phyloP scores from a whole-genome alignment of 2,888 invertebrate genomes.

The Drosophila subsilvestris region DNA sequence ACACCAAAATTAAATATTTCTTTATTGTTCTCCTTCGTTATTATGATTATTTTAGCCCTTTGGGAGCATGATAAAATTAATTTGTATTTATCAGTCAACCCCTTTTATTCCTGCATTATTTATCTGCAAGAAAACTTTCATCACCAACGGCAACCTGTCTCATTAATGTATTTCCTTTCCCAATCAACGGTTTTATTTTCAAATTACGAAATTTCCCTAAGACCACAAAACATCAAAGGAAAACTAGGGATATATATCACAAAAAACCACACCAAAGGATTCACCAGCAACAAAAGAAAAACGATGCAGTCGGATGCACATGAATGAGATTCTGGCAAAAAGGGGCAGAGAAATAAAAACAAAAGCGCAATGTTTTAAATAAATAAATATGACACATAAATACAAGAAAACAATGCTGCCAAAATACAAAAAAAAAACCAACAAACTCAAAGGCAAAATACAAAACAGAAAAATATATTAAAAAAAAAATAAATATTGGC shows the following conservation, averaged over 20 bases:
- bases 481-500: constrained; percentile 26
- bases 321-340: constrained; percentile 18
- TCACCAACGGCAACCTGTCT: no score
- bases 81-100: no score
- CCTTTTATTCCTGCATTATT: no score
- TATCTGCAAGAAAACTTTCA: no score
- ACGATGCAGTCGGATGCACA: constrained; percentile 24
- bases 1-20: no score
- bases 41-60: no score
- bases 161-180: not conserved
- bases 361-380: constrained; percentile 69
- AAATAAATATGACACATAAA: constrained; percentile 77
- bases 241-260: not conserved
- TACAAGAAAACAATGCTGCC: constrained; percentile 56
- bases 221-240: constrained; percentile 17
- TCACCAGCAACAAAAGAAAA: constrained; percentile 15
- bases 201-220: constrained; percentile 12
- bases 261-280: constrained; percentile 21
- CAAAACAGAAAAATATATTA: constrained; percentile 3
- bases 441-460: constrained; percentile 22
- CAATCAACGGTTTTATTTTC: not conserved
- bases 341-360: constrained; percentile 31
- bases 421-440: constrained; percentile 16
- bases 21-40: no score
- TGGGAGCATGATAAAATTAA: no score